Evolutionary conservation across 2,797 vertebrate species (phyloP).

Genomic region (Enteromius radiatus): DNA sequence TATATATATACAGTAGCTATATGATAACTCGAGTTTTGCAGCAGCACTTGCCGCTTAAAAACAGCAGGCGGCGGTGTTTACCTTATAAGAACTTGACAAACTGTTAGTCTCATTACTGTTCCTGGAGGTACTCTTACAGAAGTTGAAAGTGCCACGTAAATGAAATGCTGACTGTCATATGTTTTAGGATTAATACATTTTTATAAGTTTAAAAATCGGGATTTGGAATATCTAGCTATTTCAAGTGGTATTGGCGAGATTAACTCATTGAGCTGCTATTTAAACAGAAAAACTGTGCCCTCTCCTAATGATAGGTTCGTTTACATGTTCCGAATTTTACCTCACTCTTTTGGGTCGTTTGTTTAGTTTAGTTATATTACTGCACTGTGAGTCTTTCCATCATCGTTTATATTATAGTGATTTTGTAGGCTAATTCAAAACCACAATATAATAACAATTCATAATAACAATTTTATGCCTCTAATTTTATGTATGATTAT

Average conservation of each 20-base stretch:
- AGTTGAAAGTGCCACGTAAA: background rate
- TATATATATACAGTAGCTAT: too few relatives aligned
- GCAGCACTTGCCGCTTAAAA: background rate
- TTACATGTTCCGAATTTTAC: background rate
- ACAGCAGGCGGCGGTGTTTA: conserved; percentile 13
- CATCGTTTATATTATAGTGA: background rate
- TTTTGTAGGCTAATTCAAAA: background rate
- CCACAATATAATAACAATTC: too few relatives aligned
- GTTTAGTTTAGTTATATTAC: too few relatives aligned
- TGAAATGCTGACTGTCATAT: background rate
- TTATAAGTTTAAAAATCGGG: background rate
- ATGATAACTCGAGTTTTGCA: background rate
- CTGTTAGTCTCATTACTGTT: background rate
- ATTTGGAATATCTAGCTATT: background rate
- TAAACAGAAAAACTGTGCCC: background rate
- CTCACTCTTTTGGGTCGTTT: background rate
- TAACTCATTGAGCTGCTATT: background rate
- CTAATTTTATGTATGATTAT: too few relatives aligned
- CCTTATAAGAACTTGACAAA: background rate
- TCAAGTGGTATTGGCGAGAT: background rate
- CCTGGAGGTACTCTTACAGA: background rate
- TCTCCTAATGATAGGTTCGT: background rate
- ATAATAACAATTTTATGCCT: background rate
- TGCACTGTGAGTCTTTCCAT: background rate
- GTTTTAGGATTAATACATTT: background rate